phyloP scores from a whole-genome alignment of 2,797 vertebrate genomes.

The Lagorchestes hirsutus region DNA sequence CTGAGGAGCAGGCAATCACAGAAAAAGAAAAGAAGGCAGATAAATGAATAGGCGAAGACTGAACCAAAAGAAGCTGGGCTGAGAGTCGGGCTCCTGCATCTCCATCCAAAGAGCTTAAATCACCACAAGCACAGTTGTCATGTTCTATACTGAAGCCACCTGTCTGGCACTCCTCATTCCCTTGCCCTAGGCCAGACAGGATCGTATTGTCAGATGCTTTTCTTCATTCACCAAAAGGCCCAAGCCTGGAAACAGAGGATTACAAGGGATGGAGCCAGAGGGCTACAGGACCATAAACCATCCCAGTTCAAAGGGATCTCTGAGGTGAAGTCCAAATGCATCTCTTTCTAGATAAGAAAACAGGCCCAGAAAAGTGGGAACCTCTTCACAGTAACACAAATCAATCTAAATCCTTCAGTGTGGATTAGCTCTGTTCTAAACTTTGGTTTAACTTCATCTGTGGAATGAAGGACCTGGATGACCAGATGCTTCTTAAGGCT shows the following conservation, averaged over 20 bases:
- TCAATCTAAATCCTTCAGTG: neutral
- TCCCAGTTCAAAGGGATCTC: neutral
- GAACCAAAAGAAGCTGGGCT: neutral
- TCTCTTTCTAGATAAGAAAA: neutral
- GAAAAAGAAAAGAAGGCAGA: neutral
- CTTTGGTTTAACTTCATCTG: neutral
- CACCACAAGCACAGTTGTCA: neutral
- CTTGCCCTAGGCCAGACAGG: neutral
- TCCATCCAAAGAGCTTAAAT: neutral
- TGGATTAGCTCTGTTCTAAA: neutral
- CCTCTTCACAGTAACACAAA: neutral
- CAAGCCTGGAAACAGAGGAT: neutral
- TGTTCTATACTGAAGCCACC: neutral
- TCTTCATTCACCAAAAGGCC: no score
- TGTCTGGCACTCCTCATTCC: neutral
- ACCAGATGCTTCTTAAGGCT: neutral
- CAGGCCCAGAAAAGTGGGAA: neutral
- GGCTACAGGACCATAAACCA: neutral
- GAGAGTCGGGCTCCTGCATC: neutral
- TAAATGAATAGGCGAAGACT: neutral
- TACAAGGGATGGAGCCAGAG: neutral
- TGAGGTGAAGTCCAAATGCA: neutral
- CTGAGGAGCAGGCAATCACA: neutral
- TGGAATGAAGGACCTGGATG: neutral
- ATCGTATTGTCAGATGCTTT: neutral